Percentiles rank a stretch among this genome's conserved stretches.
phyloP scores from a whole-genome alignment of 2,797 vertebrate genomes.

The Rhinogobio ventralis region DNA sequence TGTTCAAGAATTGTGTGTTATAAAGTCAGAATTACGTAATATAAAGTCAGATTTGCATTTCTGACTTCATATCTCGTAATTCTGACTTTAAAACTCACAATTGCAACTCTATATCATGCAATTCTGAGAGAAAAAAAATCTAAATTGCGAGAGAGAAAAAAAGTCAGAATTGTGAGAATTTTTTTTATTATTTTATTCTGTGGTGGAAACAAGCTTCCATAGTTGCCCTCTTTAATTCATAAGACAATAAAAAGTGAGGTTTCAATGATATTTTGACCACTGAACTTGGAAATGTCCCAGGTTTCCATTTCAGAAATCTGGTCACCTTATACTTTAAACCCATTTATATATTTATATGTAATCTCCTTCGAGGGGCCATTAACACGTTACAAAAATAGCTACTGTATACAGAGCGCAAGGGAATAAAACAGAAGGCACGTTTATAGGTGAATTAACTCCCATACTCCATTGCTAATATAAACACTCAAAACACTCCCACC shows the following conservation, averaged over 20 bases:
- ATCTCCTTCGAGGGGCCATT: background rate
- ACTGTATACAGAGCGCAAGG: background rate
- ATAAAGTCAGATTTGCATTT: too few species aligned
- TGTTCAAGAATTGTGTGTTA: too few species aligned
- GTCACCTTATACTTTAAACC: background rate
- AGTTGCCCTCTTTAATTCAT: too few species aligned
- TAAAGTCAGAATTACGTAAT: too few species aligned
- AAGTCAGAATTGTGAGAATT: too few species aligned
- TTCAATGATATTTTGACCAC: background rate
- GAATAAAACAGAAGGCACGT: constrained; percentile 2
- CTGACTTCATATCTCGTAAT: too few species aligned
- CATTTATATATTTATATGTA: background rate
- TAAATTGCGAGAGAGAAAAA: too few species aligned
- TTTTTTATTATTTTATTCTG: too few species aligned
- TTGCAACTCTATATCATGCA: too few species aligned
- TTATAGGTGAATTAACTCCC: constrained; percentile 4
- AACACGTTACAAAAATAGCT: constrained; percentile 2
- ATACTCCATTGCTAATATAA: constrained; percentile 1
- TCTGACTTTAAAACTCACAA: too few species aligned
- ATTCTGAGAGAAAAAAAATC: too few species aligned
- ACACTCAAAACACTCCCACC: background rate
- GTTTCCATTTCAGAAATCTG: constrained; percentile 2
- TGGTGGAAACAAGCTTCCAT: too few species aligned
- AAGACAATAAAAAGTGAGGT: background rate
- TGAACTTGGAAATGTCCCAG: background rate